phyloP scores from a whole-genome alignment of 2,888 invertebrate genomes.

The Plagiodera versicolora region DNA sequence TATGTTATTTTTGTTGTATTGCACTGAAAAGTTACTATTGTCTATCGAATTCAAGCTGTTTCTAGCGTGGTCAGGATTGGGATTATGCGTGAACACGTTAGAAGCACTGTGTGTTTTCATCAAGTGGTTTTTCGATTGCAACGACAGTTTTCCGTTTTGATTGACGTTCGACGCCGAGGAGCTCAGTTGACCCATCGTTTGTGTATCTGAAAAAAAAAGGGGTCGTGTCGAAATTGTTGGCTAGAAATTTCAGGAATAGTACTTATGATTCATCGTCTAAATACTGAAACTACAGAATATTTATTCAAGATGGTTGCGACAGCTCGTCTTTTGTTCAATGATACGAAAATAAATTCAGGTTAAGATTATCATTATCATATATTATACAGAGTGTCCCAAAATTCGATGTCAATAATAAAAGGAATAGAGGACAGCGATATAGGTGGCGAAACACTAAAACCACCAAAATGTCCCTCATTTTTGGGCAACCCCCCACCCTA shows the following conservation, averaged over 20 bases:
- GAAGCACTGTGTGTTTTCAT: constrained; percentile 54
- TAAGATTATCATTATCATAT: too few species aligned
- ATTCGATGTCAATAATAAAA: too few species aligned
- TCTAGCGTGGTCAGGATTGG: constrained; percentile 32
- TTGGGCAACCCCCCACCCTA: too few species aligned
- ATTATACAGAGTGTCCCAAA: too few species aligned
- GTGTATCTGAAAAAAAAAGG: constrained; percentile 33
- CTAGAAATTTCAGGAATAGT: neutral
- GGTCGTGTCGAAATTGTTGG: neutral
- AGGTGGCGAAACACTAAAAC: too few species aligned
- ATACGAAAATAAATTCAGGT: too few species aligned
- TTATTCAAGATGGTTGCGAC: too few species aligned
- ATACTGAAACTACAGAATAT: neutral
- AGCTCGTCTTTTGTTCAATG: too few species aligned
- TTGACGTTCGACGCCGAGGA: constrained; percentile 45
- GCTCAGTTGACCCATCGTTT: constrained; percentile 37
- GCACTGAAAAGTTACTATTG: constrained; percentile 40
- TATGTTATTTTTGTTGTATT: constrained; percentile 37
- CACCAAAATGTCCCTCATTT: too few species aligned
- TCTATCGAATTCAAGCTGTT: constrained; percentile 46
- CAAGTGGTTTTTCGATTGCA: constrained; percentile 37
- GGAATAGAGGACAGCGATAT: too few species aligned
- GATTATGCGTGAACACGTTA: constrained; percentile 48
- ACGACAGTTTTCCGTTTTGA: constrained; percentile 33
- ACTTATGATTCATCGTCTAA: neutral